Percentiles rank a stretch among this genome's conserved stretches.
Conservation (phyloP, 1,140 invertebrate species). For the Melitaea cinxia region DNA sequence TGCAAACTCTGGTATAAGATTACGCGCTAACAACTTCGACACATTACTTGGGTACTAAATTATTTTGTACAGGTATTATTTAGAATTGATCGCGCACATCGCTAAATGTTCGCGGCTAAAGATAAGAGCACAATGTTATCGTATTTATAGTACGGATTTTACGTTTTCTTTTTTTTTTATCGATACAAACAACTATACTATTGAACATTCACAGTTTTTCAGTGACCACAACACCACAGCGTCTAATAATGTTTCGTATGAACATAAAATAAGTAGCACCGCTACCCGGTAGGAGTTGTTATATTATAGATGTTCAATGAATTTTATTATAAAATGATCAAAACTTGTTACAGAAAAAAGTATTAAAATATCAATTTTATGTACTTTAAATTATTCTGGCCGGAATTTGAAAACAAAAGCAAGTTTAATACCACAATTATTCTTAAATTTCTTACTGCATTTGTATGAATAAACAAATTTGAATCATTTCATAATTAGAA, state of each 20-base stretch:
- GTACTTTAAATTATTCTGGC: no score
- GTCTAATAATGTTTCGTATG: neutral
- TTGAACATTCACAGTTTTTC: constrained; percentile 1
- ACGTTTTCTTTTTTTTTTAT: neutral
- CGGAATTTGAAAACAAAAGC: no score
- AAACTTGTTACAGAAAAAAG: no score
- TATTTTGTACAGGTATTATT: constrained; percentile 1
- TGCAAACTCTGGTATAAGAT: neutral
- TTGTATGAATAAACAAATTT: neutral
- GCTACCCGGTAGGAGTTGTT: no score
- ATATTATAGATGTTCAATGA: neutral
- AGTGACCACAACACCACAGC: neutral
- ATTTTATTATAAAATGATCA: neutral
- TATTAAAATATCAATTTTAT: no score
- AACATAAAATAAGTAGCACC: no score
- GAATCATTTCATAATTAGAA: neutral
- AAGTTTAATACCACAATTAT: no score
- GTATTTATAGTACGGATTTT: neutral
- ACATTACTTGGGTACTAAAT: neutral
- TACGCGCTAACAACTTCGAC: neutral
- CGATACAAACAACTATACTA: neutral
- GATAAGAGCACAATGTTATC: neutral
- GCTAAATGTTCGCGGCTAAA: constrained; percentile 4
- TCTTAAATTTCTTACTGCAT: no score
- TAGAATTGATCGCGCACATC: constrained; percentile 1